Percentiles rank a stretch among this genome's conserved stretches.
Evolutionary conservation across 1,140 invertebrate genomes (phyloP).

Genomic region (Drusus annulatus): DNA sequence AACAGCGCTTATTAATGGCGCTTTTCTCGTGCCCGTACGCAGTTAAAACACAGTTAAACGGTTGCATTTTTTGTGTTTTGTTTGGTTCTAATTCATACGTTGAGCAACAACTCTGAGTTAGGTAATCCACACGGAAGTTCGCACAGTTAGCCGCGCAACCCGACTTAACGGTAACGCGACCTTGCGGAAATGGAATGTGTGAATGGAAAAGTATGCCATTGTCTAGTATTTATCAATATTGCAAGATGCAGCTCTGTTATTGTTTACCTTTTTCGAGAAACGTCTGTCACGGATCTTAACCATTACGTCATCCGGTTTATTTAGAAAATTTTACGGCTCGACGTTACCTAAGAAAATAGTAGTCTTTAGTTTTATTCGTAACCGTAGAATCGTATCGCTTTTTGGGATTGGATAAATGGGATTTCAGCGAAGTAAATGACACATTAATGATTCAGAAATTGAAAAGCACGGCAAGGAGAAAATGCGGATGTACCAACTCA

Average conservation of each 20-base stretch:
- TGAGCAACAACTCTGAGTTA: conserved; percentile 10
- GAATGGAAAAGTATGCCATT: conserved; percentile 34
- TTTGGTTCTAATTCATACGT: conserved; percentile 17
- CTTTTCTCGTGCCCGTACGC: conserved; percentile 16
- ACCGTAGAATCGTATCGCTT: no score
- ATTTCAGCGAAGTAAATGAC: no score
- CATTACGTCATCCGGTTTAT: no score
- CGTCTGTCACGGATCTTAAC: no score
- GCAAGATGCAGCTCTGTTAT: conserved; percentile 13
- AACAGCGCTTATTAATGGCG: background rate
- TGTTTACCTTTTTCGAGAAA: conserved; percentile 1
- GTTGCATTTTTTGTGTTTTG: conserved; percentile 15
- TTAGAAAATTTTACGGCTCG: conserved; percentile 4
- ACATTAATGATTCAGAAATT: no score
- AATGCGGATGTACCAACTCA: no score
- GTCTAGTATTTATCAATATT: conserved; percentile 35
- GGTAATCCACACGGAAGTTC: conserved; percentile 21
- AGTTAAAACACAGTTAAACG: conserved; percentile 29
- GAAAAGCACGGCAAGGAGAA: no score
- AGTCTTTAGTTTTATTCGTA: background rate
- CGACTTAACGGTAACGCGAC: conserved; percentile 14
- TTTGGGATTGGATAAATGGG: no score
- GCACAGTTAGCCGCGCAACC: conserved; percentile 9
- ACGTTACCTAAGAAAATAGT: conserved; percentile 16
- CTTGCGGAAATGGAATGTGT: conserved; percentile 36